Evolutionary conservation across 23 tunicate species (phyloP).

Genomic region (Trididemnum nubilum): DNA sequence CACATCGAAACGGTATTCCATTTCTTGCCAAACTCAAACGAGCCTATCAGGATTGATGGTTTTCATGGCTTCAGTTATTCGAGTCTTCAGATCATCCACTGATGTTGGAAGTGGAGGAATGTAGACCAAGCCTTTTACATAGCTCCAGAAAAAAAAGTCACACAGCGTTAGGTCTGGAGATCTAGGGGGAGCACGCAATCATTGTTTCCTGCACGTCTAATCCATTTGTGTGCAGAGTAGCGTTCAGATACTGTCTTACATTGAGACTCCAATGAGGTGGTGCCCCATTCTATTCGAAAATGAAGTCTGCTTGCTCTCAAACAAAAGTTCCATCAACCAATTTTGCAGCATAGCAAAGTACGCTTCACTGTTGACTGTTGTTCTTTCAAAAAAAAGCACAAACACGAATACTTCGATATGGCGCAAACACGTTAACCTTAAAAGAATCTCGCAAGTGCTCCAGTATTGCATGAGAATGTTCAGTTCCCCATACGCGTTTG

Average conservation of each 20-base stretch:
- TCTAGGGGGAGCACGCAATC: background rate
- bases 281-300: background rate
- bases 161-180: background rate
- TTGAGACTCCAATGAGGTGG: no score
- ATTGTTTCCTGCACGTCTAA: background rate
- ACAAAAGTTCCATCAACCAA: no score
- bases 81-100: no score
- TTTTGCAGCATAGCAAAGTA: no score
- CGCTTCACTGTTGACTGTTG: no score
- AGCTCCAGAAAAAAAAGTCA: no score
- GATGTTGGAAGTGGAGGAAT: background rate
- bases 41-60: background rate
- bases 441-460: background rate
- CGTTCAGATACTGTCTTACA: no score
- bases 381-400: background rate
- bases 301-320: background rate
- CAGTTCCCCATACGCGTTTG: background rate
- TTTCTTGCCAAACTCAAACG: no score
- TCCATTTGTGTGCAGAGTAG: background rate
- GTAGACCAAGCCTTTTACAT: constrained; percentile 5
- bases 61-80: background rate
- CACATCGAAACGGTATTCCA: no score
- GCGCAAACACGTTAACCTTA: background rate
- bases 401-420: background rate
- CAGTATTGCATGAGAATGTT: background rate